These are phyloP conservation scores for Plecotus auritus DNA, from an alignment of 2,113 vertebrate species.

Conservation along the genomic window DNA sequence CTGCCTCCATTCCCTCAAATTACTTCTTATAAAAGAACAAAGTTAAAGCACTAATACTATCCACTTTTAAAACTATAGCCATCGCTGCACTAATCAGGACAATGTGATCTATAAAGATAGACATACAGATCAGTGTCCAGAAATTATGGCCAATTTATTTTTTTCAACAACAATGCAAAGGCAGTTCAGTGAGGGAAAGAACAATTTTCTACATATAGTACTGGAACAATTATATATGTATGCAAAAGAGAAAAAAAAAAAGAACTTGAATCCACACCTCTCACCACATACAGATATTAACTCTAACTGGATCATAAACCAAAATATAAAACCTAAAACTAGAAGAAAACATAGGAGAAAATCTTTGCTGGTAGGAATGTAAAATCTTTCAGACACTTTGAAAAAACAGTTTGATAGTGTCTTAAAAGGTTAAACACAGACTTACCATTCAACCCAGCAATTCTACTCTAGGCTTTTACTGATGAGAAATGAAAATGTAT, in stretches of 20 bases:
- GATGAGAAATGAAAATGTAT: neutral
- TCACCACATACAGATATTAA: neutral
- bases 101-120: neutral
- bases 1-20: neutral
- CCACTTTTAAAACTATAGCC: neutral
- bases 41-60: neutral
- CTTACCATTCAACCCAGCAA: neutral
- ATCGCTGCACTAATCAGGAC: neutral
- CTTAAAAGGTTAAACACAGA: neutral
- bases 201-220: neutral
- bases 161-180: neutral
- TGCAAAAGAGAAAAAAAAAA: neutral
- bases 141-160: neutral
- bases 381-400: slow-evolving; percentile 7
- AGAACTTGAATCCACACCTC: neutral
- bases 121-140: neutral
- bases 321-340: neutral
- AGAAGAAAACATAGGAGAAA: neutral
- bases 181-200: neutral
- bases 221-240: neutral
- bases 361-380: neutral
- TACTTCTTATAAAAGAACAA: neutral
- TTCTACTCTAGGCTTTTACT: neutral
- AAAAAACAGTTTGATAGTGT: neutral
- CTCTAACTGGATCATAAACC: neutral